Conservation (phyloP, 2,113 vertebrate genomes). For the Sylvilagus bachmani region DNA sequence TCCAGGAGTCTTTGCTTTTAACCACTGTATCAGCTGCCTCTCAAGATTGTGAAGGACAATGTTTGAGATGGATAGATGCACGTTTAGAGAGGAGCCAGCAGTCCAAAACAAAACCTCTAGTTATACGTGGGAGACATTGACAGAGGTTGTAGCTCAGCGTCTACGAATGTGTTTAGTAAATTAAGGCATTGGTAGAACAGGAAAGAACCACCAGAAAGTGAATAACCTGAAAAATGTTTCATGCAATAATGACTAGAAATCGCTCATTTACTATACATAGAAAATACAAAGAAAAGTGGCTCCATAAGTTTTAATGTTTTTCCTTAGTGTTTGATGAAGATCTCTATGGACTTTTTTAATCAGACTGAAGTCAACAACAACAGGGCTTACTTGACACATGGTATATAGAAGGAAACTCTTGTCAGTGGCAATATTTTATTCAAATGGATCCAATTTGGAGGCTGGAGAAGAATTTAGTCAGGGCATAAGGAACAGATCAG, state of each 20-base stretch:
- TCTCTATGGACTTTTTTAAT: neutral
- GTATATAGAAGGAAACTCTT: neutral
- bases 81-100: neutral
- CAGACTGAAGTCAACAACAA: neutral
- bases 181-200: neutral
- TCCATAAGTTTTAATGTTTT: neutral
- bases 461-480: neutral
- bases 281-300: neutral
- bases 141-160: neutral
- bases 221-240: neutral
- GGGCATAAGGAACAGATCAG: neutral
- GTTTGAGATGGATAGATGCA: neutral
- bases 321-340: neutral
- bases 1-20: neutral
- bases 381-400: neutral
- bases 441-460: neutral
- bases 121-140: neutral
- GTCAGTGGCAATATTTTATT: neutral
- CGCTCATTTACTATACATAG: neutral
- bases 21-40: neutral
- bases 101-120: neutral
- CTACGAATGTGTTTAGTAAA: neutral
- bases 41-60: neutral
- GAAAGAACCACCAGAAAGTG: neutral
- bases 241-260: neutral